Conservation (phyloP, 37 sponge, comb jelly and placozoan genomes). For the Ephydatia muelleri region DNA sequence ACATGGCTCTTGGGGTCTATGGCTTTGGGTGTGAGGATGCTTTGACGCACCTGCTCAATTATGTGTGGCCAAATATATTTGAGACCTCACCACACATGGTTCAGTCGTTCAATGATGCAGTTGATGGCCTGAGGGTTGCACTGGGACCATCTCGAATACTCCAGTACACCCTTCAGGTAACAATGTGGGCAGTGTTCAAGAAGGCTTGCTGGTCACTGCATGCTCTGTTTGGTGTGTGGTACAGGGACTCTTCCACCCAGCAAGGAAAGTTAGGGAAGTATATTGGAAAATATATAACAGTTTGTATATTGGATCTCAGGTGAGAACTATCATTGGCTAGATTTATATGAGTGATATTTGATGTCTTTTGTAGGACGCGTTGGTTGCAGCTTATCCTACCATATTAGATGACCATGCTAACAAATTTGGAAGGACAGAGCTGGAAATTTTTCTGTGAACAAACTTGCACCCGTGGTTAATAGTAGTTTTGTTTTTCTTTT, state of each 20-base stretch:
- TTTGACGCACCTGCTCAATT: constrained; percentile 90
- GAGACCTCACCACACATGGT: constrained; percentile 95
- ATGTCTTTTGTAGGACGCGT: constrained; percentile 72
- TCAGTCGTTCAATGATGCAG: constrained; percentile 90
- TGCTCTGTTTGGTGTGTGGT: background rate
- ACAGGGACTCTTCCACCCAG: constrained; percentile 98
- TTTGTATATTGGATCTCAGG: constrained; percentile 96
- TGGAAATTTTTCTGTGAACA: constrained; percentile 84
- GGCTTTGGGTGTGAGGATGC: constrained; percentile 99
- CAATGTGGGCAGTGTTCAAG: background rate
- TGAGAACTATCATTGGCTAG: background rate
- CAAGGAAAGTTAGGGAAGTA: constrained; percentile 90
- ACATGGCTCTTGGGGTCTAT: constrained; percentile 96
- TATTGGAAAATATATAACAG: constrained; percentile 98
- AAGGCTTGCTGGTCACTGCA: too few relatives aligned
- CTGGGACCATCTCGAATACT: constrained; percentile 86
- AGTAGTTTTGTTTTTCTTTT: too few relatives aligned
- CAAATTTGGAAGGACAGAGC: constrained; percentile 69
- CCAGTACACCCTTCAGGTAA: constrained; percentile 88
- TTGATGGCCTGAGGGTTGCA: constrained; percentile 86
- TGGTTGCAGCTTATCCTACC: constrained; percentile 80
- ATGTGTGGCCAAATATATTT: constrained; percentile 98
- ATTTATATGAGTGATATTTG: background rate
- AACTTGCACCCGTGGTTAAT: background rate
- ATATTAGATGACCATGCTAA: constrained; percentile 76